These are phyloP conservation scores for Riptortus pedestris DNA, from an alignment of 1,140 invertebrate genomes.

Conservation along the genomic window DNA sequence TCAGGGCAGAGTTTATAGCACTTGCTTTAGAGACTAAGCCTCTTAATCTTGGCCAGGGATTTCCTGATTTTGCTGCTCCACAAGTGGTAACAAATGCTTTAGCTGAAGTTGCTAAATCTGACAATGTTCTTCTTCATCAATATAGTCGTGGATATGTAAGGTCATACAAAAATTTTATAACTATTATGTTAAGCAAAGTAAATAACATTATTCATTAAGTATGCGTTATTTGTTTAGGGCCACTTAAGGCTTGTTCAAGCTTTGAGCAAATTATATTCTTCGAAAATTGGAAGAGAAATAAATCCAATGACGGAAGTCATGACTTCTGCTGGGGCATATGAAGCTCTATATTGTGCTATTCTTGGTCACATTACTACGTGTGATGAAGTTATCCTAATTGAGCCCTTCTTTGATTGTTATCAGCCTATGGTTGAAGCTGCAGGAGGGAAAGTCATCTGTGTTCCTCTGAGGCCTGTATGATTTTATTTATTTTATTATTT, in stretches of 20 bases:
- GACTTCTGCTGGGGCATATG: slow-evolving; percentile 85
- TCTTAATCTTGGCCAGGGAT: slow-evolving; percentile 93
- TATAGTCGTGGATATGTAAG: slow-evolving; percentile 82
- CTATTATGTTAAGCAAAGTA: neutral
- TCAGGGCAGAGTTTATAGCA: slow-evolving; percentile 90
- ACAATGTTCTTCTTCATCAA: slow-evolving; percentile 76
- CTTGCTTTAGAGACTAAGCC: slow-evolving; percentile 80
- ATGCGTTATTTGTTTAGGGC: slow-evolving; percentile 52
- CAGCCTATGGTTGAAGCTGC: slow-evolving; percentile 84
- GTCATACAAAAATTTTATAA: too few relatives aligned
- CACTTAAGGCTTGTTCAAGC: slow-evolving; percentile 81
- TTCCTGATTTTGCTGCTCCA: slow-evolving; percentile 83
- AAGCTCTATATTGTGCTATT: slow-evolving; percentile 75
- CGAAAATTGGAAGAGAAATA: slow-evolving; percentile 59
- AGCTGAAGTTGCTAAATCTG: slow-evolving; percentile 50
- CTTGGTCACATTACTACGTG: slow-evolving; percentile 73
- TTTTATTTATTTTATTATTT: too few relatives aligned
- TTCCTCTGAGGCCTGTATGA: slow-evolving; percentile 72
- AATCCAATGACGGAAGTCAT: slow-evolving; percentile 76
- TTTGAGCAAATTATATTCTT: slow-evolving; percentile 73
- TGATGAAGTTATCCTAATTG: slow-evolving; percentile 93
- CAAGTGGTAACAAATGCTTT: slow-evolving; percentile 71
- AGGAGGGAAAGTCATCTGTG: slow-evolving; percentile 76
- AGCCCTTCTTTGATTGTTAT: slow-evolving; percentile 98
- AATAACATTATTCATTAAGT: too few relatives aligned